These are phyloP conservation scores for Tethea ocularis DNA, from an alignment of 2,888 invertebrate genomes.

Conservation along the genomic window DNA sequence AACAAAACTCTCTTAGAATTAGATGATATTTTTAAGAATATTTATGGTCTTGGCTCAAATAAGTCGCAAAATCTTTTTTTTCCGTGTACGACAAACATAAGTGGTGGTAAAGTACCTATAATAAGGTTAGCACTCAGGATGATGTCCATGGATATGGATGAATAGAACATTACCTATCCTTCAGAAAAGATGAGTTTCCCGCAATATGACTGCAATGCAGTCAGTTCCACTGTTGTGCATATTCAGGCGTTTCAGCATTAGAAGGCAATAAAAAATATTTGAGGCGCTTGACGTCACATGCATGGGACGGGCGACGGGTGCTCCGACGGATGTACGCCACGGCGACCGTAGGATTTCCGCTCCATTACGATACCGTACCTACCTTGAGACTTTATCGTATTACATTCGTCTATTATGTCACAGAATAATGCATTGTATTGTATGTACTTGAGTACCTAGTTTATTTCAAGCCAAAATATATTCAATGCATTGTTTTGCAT, in stretches of 20 bases:
- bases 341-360: neutral
- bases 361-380: neutral
- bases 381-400: neutral
- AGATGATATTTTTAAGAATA: no score
- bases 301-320: neutral
- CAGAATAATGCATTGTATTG: neutral
- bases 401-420: neutral
- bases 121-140: neutral
- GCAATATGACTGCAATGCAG: slow-evolving; percentile 1
- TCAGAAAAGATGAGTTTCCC: neutral
- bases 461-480: neutral
- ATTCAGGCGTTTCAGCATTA: neutral
- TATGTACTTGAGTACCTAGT: no score
- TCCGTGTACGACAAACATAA: no score
- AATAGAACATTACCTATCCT: no score
- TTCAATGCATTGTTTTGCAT: no score
- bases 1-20: no score
- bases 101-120: no score
- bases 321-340: neutral
- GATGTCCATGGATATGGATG: no score
- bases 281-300: neutral
- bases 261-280: neutral
- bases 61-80: no score
- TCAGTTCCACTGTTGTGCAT: neutral
- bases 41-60: no score